phyloP scores from a whole-genome alignment of 2,113 vertebrate genomes.

The Suncus etruscus region DNA sequence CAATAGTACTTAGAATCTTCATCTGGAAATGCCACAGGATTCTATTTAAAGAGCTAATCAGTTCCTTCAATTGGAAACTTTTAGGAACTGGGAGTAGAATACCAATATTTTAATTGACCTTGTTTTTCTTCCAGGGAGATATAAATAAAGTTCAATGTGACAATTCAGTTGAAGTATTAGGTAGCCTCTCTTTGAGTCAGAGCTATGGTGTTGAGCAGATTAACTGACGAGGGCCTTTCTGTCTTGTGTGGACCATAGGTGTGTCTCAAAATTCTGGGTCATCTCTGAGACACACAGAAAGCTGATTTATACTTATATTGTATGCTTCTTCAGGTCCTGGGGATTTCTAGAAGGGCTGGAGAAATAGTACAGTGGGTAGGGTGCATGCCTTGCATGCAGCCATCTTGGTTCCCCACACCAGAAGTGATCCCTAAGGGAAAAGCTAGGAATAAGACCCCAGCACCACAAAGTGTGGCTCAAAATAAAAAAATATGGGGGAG shows the following conservation, averaged over 20 bases:
- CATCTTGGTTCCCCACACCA: too few species aligned
- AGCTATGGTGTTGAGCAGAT: neutral
- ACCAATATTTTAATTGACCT: slow-evolving; percentile 53
- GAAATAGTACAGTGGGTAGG: too few species aligned
- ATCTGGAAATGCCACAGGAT: slow-evolving; percentile 23
- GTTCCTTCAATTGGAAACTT: slow-evolving; percentile 47
- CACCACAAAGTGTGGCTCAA: too few species aligned
- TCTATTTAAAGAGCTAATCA: slow-evolving; percentile 53
- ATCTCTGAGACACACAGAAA: too few species aligned
- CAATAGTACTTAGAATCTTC: neutral
- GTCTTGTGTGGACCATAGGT: slow-evolving; percentile 13
- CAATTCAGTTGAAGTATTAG: slow-evolving; percentile 18
- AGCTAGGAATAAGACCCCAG: too few species aligned
- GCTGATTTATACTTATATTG: too few species aligned
- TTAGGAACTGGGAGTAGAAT: slow-evolving; percentile 43
- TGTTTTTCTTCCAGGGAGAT: slow-evolving; percentile 55
- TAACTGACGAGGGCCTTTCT: neutral
- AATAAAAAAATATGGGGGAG: neutral
- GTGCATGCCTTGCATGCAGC: too few species aligned
- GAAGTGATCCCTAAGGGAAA: too few species aligned
- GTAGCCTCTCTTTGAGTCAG: neutral
- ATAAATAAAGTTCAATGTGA: slow-evolving; percentile 50
- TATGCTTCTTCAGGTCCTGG: too few species aligned
- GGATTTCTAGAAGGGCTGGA: too few species aligned
- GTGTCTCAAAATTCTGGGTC: neutral